These are phyloP conservation scores for Ranitomeya variabilis DNA, from an alignment of 2,113 vertebrate genomes.

Conservation along the genomic window DNA sequence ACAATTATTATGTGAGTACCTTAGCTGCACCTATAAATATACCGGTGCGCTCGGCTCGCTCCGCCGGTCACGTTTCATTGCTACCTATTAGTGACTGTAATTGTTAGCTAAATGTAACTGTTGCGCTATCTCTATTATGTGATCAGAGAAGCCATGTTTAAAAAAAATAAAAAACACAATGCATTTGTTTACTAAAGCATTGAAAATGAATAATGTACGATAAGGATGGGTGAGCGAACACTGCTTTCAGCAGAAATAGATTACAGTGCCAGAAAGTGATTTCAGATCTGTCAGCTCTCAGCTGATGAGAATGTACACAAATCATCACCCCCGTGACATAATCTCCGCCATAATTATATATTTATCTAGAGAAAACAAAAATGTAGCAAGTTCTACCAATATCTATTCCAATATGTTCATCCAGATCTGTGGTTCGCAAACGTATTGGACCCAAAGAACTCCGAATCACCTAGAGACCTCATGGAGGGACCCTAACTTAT, in stretches of 20 bases:
- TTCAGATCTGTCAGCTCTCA: background rate
- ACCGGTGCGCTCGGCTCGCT: conserved; percentile 12
- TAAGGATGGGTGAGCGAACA: conserved; percentile 2
- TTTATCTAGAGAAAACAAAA: background rate
- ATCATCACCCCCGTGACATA: background rate
- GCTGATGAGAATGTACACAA: background rate
- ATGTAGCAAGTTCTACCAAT: background rate
- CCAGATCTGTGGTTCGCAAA: no score
- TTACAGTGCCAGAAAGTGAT: conserved; percentile 22
- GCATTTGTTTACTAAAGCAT: conserved; percentile 55
- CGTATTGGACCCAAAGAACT: no score
- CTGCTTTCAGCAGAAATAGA: background rate
- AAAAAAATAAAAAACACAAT: background rate
- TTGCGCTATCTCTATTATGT: background rate
- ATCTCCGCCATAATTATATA: background rate
- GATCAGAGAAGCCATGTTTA: conserved; percentile 1
- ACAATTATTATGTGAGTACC: conserved; percentile 53
- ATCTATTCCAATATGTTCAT: background rate
- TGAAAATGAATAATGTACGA: conserved; percentile 46
- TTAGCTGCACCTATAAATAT: conserved; percentile 52
- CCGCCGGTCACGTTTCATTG: conserved; percentile 36
- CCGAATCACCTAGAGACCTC: no score
- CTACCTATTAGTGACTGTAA: conserved; percentile 43
- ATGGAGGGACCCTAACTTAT: no score
- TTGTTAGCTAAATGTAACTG: conserved; percentile 31